These are phyloP conservation scores for Parnassius glacialis DNA, from an alignment of 2,888 invertebrate genomes.

Conservation along the genomic window DNA sequence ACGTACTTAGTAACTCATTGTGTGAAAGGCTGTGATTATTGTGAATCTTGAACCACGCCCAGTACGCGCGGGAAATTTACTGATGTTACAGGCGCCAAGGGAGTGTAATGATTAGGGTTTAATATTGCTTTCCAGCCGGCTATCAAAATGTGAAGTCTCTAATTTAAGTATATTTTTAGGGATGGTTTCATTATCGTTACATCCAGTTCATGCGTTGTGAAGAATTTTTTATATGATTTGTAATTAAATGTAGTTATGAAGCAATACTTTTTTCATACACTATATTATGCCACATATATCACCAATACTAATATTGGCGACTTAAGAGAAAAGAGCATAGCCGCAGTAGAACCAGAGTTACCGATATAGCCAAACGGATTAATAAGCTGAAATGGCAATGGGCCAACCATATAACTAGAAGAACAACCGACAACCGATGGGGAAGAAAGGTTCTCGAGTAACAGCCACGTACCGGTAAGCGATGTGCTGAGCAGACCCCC, in stretches of 20 bases:
- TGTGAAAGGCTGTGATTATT: conserved; percentile 25
- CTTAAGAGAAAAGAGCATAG: too few species aligned
- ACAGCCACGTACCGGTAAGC: too few species aligned
- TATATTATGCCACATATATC: too few species aligned
- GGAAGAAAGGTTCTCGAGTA: too few species aligned
- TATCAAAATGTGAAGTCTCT: conserved; percentile 7
- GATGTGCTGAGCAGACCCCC: too few species aligned
- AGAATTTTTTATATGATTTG: conserved; percentile 9
- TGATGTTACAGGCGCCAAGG: conserved; percentile 6
- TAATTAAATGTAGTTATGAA: background rate
- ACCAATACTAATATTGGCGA: too few species aligned
- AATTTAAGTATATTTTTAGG: conserved; percentile 13
- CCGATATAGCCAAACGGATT: too few species aligned
- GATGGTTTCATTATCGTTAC: conserved; percentile 7
- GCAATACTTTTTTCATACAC: too few species aligned
- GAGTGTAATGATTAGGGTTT: conserved; percentile 2
- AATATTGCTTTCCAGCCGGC: conserved; percentile 8
- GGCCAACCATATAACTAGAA: too few species aligned
- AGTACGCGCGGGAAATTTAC: conserved; percentile 16
- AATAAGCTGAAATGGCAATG: too few species aligned
- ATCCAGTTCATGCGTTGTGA: conserved; percentile 6
- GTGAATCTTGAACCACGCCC: conserved; percentile 25
- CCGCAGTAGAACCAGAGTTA: too few species aligned
- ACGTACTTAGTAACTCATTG: conserved; percentile 14
- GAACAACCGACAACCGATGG: too few species aligned